A percentile compares a stretch with the other conserved stretches of the same genome.
These are phyloP conservation scores for Chrysomela aeneicollis DNA, from an alignment of 2,888 invertebrate species.

Conservation along the genomic window DNA sequence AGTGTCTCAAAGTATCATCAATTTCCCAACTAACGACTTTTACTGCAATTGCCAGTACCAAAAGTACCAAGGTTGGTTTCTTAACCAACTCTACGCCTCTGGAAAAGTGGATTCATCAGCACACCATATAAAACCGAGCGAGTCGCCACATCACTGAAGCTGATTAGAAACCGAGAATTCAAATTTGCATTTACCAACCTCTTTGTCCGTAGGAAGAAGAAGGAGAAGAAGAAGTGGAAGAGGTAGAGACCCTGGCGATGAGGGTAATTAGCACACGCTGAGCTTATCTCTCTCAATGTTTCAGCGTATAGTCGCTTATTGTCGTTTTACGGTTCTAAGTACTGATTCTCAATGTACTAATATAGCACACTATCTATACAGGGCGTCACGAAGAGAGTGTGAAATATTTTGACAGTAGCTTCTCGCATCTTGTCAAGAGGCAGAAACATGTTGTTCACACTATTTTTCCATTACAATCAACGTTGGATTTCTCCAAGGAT, in stretches of 20 bases:
- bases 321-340: slow-evolving; percentile 32
- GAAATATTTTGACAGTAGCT: too few species aligned
- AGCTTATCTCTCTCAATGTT: slow-evolving; percentile 40
- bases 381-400: not conserved
- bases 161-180: slow-evolving; percentile 43
- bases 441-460: too few species aligned
- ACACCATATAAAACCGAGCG: slow-evolving; percentile 32
- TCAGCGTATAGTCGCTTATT: slow-evolving; percentile 33
- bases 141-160: slow-evolving; percentile 32
- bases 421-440: too few species aligned
- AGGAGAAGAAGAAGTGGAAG: not conserved
- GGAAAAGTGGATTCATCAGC: slow-evolving; percentile 32
- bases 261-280: slow-evolving; percentile 47
- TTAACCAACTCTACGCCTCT: slow-evolving; percentile 4
- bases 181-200: slow-evolving; percentile 43
- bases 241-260: slow-evolving; percentile 28
- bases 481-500: too few species aligned
- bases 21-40: not conserved
- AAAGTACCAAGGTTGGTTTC: too few species aligned
- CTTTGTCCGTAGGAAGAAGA: slow-evolving; percentile 27
- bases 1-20: too few species aligned
- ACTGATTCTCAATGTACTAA: slow-evolving; percentile 36
- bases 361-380: slow-evolving; percentile 27
- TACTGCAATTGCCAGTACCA: not conserved
- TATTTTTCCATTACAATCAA: too few species aligned